Evolutionary conservation across 2,113 vertebrate genomes (phyloP), one percentile per base, ranked within the genome.

Genomic region (Drymodes brunneopygia): DNA sequence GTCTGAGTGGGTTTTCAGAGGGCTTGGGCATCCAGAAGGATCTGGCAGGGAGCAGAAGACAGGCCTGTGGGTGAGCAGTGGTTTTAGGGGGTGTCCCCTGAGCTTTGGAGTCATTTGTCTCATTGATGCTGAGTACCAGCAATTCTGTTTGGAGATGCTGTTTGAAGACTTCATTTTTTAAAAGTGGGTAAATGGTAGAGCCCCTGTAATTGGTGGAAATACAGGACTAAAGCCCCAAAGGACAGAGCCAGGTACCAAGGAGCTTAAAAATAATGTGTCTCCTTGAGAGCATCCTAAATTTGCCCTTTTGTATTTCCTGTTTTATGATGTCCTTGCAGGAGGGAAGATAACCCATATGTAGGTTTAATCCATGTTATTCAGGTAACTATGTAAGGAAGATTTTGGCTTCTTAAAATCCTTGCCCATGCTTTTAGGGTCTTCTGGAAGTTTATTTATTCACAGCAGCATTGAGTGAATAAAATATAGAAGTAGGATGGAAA

Each of bases 371-470:
- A 4, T 44, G 42, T 81, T 95, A 78, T 44, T 94, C 78, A 77
- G 82, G 62, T 86, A 93, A 62, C 48, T 15, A 4, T 60, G 16
- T 65, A 69, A 86, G 73, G 69, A 95, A 74, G 57, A 27, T 38
- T 92, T 67, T 50, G 48, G 4, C 60, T 51, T 53, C 47, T 86
- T 81, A 47, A 88, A 88, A 67, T 71, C 75, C 60, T 91, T 86
- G 42, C 33, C 23, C 20, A 5, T 3, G 8, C 33, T 77, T 91
- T 83, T 77, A 92, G 91, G 67, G 93, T 91, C 70, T 66, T 86
- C 64, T 92, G 74, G 44, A 80, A 79, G 81, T 88, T 96, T 93
- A 11, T 94, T 88, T 95, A 91, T 97, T 86, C 87, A 72, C 54
- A 67, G 78, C 47, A 95, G 54, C 61, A 73, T 80, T 18, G 1